These are phyloP conservation scores for Silurus meridionalis DNA, from an alignment of 2,113 vertebrate genomes.

Conservation along the genomic window DNA sequence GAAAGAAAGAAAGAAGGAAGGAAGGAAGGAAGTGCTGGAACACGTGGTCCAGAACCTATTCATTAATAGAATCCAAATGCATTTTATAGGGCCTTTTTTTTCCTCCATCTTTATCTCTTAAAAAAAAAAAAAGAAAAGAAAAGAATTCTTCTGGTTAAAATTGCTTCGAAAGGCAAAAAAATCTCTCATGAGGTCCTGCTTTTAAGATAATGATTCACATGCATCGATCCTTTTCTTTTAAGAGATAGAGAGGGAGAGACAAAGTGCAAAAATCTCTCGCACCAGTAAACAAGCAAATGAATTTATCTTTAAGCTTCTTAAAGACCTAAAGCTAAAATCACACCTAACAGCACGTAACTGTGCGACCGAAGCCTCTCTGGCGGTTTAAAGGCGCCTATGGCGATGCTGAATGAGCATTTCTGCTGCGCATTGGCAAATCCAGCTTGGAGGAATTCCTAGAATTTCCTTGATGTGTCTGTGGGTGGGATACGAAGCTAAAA, in stretches of 20 bases:
- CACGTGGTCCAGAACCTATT: conserved; percentile 31
- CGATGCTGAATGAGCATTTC: conserved; percentile 22
- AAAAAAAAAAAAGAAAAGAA: too few species aligned
- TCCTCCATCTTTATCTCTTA: too few species aligned
- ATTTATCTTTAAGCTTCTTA: neutral
- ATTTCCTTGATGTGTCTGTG: conserved; percentile 41
- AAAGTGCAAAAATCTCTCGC: neutral
- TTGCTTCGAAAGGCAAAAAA: too few species aligned
- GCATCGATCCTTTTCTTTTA: too few species aligned
- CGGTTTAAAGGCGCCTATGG: conserved; percentile 23
- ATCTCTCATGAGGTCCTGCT: too few species aligned
- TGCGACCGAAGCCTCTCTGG: conserved; percentile 26
- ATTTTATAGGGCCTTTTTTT: neutral
- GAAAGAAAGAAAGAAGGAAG: too few species aligned
- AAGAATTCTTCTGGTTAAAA: too few species aligned
- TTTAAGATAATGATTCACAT: too few species aligned
- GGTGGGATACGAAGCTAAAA: conserved; percentile 40
- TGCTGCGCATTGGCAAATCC: conserved; percentile 17
- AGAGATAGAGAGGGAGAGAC: neutral
- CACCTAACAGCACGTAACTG: neutral
- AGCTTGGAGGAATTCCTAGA: conserved; percentile 31
- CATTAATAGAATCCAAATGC: conserved; percentile 28
- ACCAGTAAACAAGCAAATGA: neutral
- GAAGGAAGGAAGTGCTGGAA: too few species aligned
- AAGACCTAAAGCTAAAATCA: neutral